Base-by-base conservation (phyloP, 2,113 vertebrate genomes). In the Xenus cinereus region DNA sequence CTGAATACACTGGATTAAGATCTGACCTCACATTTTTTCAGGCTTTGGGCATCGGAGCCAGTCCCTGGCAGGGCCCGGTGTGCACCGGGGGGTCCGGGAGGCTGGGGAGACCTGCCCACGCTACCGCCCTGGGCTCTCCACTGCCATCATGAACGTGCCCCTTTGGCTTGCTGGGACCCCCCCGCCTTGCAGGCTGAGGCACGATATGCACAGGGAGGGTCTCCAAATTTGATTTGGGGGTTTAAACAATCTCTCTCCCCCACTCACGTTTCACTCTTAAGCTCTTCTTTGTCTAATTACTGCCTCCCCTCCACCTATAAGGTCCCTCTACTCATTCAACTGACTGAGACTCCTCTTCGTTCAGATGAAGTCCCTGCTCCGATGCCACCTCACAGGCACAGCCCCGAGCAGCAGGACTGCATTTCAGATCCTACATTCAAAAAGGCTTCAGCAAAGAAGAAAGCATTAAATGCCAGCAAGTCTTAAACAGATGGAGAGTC, bases 151-250 rank as follows among this genome's bases (percentile, higher is more conserved):
- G 28, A 39, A 22, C 1, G 15, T 35, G 48, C 18, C 16, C 8
- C 48, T 82, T 74, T 30, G 66, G 33, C 39, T 43, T 67, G 41
- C 53, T 72, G 14, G n/a, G 50, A 60, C 32, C 13, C 12, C 24
- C 26, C 32, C 3, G 0, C 18, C 21, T 60, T 32, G 39, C 57
- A 85, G 57, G 43, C 45, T 73, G 75, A 13, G 33, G 53, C 16
- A 23, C 16, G 3, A 3, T 33, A 19, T 23, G 24, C 24, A 28
- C 1, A 2, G 7, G 7, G 5, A 35, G 2, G 1, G 27, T 57
- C 24, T 89, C 43, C 69, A 69, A 9, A 43, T 64, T 64, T 63
- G 37, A 4, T 64, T 82, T 62, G 5, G 7, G 10, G 4, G 8
- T 82, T 51, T 75, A 63, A 95, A 79, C 19, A 27, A 22, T 41